phyloP scores from a whole-genome alignment of 2,797 vertebrate species.

The Vireo griseus region DNA sequence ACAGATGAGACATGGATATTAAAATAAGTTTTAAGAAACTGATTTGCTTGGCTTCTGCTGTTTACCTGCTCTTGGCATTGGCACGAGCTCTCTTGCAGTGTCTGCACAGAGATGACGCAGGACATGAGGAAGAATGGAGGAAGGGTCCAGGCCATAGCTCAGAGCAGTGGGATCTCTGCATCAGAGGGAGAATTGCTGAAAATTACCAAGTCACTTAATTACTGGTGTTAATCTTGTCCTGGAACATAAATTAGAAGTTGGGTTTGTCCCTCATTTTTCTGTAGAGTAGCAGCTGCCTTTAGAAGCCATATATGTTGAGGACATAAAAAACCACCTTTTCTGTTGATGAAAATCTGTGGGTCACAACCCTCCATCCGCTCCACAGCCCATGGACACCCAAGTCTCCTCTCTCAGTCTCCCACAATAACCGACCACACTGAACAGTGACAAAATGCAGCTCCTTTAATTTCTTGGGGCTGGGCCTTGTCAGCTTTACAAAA shows the following conservation, averaged over 20 bases:
- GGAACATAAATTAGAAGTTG: neutral
- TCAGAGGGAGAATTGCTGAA: rapidly evolving
- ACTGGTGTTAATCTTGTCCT: neutral
- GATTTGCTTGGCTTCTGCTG: conserved; percentile 47
- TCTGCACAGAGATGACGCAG: rapidly evolving
- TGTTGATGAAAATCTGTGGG: neutral
- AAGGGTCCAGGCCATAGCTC: neutral
- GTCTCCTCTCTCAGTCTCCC: neutral
- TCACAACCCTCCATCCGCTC: neutral
- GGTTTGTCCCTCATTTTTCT: neutral
- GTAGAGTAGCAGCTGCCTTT: neutral
- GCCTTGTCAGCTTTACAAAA: neutral
- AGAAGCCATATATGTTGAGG: rapidly evolving
- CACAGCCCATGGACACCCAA: rapidly evolving
- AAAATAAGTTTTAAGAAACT: conserved; percentile 78
- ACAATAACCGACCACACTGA: neutral
- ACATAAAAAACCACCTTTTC: neutral
- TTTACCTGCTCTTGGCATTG: neutral
- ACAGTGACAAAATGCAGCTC: rapidly evolving
- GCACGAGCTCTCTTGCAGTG: neutral
- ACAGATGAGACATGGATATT: conserved; percentile 71
- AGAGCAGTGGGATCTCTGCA: neutral
- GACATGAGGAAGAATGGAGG: neutral
- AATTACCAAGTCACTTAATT: neutral
- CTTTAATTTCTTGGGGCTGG: neutral